These are phyloP conservation scores for Arctocebus calabarensis DNA, from an alignment of 2,797 vertebrate genomes.

Conservation along the genomic window DNA sequence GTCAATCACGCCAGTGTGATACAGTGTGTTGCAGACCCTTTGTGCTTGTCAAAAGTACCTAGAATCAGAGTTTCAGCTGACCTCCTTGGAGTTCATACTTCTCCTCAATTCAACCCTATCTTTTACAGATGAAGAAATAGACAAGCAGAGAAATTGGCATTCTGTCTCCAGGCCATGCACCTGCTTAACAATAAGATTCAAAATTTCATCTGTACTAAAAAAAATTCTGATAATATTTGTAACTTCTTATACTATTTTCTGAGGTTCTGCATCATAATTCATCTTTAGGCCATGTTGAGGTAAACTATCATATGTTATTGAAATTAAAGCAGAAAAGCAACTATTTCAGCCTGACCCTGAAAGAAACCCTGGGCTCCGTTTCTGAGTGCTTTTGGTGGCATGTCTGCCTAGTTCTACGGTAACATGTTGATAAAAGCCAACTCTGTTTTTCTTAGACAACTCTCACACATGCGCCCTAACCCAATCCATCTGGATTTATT, in stretches of 20 bases:
- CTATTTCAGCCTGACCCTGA: conserved; percentile 43
- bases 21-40: background rate
- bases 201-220: conserved; percentile 18
- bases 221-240: background rate
- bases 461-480: background rate
- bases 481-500: background rate
- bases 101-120: background rate
- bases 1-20: background rate
- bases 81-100: background rate
- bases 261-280: conserved; percentile 29
- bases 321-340: conserved; percentile 54
- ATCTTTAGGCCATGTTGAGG: conserved; percentile 24
- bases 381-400: background rate
- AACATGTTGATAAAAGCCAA: background rate
- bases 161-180: background rate
- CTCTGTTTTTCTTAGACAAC: background rate
- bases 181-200: background rate
- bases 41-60: background rate
- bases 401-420: background rate
- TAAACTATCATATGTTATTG: conserved; percentile 13
- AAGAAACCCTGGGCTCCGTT: conserved; percentile 15
- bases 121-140: conserved; percentile 36
- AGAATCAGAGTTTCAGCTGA: background rate
- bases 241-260: conserved; percentile 24
- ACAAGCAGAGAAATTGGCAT: background rate